These are phyloP conservation scores for Chloropsis cyanopogon DNA, from an alignment of 2,113 vertebrate species.

Conservation along the genomic window DNA sequence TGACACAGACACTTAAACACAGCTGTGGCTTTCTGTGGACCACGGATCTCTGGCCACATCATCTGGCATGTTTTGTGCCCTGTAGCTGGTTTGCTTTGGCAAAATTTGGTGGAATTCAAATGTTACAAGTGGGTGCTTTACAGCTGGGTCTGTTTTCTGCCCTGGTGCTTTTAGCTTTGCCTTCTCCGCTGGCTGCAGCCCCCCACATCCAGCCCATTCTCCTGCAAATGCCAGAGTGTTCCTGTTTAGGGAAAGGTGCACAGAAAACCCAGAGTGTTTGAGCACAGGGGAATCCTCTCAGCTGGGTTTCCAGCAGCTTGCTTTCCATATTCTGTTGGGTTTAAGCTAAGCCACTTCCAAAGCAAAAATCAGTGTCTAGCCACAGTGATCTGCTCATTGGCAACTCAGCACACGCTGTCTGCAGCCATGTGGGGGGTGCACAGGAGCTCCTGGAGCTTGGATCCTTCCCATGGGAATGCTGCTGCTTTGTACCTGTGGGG, in stretches of 20 bases:
- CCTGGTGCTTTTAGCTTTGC: not conserved
- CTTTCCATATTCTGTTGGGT: not conserved
- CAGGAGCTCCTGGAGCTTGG: not conserved
- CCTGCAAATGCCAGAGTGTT: rapidly evolving
- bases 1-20: not conserved
- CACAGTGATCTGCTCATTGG: not conserved
- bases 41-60: rapidly evolving
- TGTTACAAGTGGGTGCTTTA: not conserved
- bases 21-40: not conserved
- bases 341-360: not conserved
- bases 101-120: not conserved
- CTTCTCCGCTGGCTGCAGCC: not conserved
- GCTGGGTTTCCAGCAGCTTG: not conserved
- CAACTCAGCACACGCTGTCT: not conserved
- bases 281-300: not conserved
- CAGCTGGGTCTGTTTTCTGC: not conserved
- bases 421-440: rapidly evolving
- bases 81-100: not conserved
- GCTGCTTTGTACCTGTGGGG: rapidly evolving
- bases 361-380: not conserved
- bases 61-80: not conserved
- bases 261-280: rapidly evolving
- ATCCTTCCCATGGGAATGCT: not conserved
- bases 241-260: no score
- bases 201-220: rapidly evolving